Evolutionary conservation across 2,113 vertebrate genomes (phyloP).

Genomic region (Otus sunia): DNA sequence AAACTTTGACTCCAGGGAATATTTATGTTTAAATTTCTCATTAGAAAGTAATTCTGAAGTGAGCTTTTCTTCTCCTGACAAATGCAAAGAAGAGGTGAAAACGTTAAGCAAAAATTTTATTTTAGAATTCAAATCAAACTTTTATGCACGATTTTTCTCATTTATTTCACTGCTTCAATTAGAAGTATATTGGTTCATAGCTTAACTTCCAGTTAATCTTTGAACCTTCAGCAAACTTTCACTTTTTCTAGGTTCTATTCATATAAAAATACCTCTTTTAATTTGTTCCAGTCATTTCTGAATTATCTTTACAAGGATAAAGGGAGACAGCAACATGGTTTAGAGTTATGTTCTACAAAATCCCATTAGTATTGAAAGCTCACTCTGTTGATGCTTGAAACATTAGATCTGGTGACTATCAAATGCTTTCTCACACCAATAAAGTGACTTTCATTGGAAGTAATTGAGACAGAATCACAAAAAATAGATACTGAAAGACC

Average conservation of each 20-base stretch:
- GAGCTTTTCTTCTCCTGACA: neutral
- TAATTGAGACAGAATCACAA: neutral
- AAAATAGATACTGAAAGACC: neutral
- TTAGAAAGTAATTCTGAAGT: slow-evolving; percentile 8
- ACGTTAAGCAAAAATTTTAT: neutral
- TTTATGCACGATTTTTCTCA: neutral
- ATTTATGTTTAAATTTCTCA: slow-evolving; percentile 26
- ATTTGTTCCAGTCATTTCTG: neutral
- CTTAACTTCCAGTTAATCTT: neutral
- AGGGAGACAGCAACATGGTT: neutral
- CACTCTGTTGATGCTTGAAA: neutral
- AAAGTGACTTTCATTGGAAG: neutral
- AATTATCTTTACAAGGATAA: neutral
- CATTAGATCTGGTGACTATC: neutral
- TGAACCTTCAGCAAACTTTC: neutral
- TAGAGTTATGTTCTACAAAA: neutral
- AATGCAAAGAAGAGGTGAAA: neutral
- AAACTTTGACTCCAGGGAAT: neutral
- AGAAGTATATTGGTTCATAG: neutral
- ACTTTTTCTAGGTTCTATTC: neutral
- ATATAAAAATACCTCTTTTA: neutral
- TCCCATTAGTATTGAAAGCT: neutral
- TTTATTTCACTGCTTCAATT: neutral
- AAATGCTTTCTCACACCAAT: neutral
- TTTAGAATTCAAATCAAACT: neutral